These are phyloP conservation scores for Falco berigora DNA, from an alignment of 2,797 vertebrate species.

Conservation along the genomic window DNA sequence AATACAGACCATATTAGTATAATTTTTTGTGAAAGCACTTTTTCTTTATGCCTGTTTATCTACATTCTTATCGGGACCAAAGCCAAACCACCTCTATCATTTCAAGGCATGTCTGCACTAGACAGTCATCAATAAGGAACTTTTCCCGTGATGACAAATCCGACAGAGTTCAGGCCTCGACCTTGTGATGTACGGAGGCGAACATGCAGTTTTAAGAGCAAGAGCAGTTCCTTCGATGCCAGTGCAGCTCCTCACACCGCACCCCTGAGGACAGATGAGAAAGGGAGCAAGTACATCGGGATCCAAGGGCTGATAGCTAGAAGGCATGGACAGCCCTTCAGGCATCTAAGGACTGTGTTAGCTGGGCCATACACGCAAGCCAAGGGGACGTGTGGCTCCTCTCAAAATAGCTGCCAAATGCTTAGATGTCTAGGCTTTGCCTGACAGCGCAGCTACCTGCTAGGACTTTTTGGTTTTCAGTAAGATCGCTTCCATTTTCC, in stretches of 20 bases:
- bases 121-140: neutral
- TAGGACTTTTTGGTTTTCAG: neutral
- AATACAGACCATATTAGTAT: neutral
- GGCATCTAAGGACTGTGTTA: neutral
- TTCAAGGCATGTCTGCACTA: neutral
- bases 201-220: neutral
- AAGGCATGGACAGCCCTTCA: neutral
- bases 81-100: neutral
- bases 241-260: neutral
- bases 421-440: neutral
- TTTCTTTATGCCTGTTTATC: neutral
- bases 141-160: neutral
- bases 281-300: neutral
- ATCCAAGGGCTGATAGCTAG: neutral
- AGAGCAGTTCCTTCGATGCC: neutral
- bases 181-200: neutral
- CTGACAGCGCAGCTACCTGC: neutral
- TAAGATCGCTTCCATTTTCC: neutral
- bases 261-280: neutral
- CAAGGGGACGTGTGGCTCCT: neutral
- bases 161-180: fast-evolving
- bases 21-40: neutral
- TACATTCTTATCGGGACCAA: neutral
- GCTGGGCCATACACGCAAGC: neutral
- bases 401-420: neutral